phyloP scores from a whole-genome alignment of 2,888 invertebrate genomes.

The Epsilonema sp. region DNA sequence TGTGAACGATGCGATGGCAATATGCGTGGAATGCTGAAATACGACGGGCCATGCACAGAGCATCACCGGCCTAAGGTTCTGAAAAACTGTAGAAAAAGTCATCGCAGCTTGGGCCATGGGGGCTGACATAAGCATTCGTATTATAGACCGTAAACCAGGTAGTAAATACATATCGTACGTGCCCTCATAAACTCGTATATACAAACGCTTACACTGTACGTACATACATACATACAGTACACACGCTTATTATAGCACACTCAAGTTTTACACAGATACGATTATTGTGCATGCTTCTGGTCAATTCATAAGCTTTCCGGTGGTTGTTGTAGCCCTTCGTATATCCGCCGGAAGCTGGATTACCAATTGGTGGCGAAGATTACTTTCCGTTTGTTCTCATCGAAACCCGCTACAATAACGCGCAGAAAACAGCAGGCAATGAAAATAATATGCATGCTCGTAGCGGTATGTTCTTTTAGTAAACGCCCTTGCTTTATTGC shows the following conservation, averaged over 20 bases:
- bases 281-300: neutral
- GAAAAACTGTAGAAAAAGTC: slow-evolving; percentile 60
- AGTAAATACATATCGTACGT: too few species aligned
- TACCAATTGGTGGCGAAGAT: slow-evolving; percentile 66
- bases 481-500: too few species aligned
- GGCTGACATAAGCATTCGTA: slow-evolving; percentile 41
- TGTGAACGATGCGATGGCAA: slow-evolving; percentile 42
- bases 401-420: slow-evolving; percentile 95
- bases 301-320: neutral
- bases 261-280: neutral
- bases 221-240: too few species aligned
- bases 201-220: too few species aligned
- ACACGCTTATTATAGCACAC: too few species aligned
- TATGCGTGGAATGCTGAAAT: slow-evolving; percentile 42
- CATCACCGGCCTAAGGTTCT: slow-evolving; percentile 47
- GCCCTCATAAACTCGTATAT: too few species aligned
- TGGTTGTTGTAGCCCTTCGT: slow-evolving; percentile 26
- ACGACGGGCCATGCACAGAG: slow-evolving; percentile 63
- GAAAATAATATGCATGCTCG: neutral
- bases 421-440: slow-evolving; percentile 45
- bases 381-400: slow-evolving; percentile 71
- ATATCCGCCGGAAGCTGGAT: slow-evolving; percentile 54
- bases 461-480: too few species aligned
- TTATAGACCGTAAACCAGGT: too few species aligned
- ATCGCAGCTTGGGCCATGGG: slow-evolving; percentile 98